phyloP scores from a whole-genome alignment of 2,113 vertebrate species.

The Tonatia bakeri region DNA sequence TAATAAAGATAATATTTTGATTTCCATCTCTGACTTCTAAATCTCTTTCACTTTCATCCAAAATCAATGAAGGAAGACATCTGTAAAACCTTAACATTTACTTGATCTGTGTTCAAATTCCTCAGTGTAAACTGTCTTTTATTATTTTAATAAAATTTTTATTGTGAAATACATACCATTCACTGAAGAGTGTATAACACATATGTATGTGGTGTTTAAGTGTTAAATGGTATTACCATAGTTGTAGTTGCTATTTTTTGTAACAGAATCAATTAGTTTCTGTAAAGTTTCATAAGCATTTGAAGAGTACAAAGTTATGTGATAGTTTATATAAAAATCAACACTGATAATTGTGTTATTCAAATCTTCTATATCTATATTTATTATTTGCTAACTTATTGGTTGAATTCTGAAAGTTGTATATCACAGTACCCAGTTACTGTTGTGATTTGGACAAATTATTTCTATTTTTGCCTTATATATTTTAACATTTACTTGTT shows the following conservation, averaged over 20 bases:
- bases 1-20: background rate
- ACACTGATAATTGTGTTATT: background rate
- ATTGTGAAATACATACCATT: background rate
- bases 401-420: constrained; percentile 21
- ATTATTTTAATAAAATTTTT: background rate
- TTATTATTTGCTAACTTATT: background rate
- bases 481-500: constrained; percentile 12
- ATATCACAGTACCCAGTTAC: background rate
- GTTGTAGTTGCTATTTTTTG: background rate
- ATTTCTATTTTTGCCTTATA: constrained; percentile 18
- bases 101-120: background rate
- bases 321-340: background rate
- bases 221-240: background rate
- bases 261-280: background rate
- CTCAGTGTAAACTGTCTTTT: background rate
- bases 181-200: background rate
- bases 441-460: background rate
- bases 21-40: background rate
- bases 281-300: background rate
- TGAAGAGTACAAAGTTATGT: background rate
- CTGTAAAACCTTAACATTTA: background rate
- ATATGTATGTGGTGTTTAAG: background rate
- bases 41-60: background rate
- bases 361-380: background rate
- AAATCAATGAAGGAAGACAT: background rate